Conservation (phyloP, 2,888 invertebrate species). For the Atrina japonica region DNA sequence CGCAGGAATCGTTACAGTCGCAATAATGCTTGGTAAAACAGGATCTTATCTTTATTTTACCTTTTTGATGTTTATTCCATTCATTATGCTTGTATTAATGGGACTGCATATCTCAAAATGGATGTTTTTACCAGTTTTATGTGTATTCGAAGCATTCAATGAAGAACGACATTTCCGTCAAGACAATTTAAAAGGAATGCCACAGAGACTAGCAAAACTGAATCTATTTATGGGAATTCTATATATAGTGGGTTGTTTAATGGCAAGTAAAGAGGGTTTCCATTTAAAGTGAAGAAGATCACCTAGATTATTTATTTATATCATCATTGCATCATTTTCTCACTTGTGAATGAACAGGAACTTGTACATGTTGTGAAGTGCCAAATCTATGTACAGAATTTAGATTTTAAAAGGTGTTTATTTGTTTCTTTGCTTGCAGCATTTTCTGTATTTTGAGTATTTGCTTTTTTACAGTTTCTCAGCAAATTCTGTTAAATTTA, state of each 20-base stretch:
- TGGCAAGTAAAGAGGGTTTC: constrained; percentile 44
- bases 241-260: constrained; percentile 87
- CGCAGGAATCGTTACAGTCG: constrained; percentile 96
- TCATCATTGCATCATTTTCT: too few relatives aligned
- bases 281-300: background rate
- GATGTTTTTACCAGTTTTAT: constrained; percentile 93
- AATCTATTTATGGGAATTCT: constrained; percentile 95
- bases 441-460: too few relatives aligned
- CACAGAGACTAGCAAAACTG: constrained; percentile 92
- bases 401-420: too few relatives aligned
- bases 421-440: too few relatives aligned
- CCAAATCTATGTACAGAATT: too few relatives aligned
- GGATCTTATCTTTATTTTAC: constrained; percentile 95
- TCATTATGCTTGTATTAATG: constrained; percentile 88
- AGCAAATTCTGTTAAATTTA: too few relatives aligned
- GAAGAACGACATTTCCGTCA: constrained; percentile 94
- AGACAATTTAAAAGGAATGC: constrained; percentile 90
- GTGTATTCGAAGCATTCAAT: constrained; percentile 92
- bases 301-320: too few relatives aligned
- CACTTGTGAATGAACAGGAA: too few relatives aligned
- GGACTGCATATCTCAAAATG: constrained; percentile 92
- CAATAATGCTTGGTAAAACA: constrained; percentile 95
- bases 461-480: too few relatives aligned
- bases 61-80: constrained; percentile 93
- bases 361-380: too few relatives aligned